A percentile compares a stretch with the other conserved stretches of the same genome.
Conservation (phyloP, 1,140 invertebrate genomes). For the Samia ricini region DNA sequence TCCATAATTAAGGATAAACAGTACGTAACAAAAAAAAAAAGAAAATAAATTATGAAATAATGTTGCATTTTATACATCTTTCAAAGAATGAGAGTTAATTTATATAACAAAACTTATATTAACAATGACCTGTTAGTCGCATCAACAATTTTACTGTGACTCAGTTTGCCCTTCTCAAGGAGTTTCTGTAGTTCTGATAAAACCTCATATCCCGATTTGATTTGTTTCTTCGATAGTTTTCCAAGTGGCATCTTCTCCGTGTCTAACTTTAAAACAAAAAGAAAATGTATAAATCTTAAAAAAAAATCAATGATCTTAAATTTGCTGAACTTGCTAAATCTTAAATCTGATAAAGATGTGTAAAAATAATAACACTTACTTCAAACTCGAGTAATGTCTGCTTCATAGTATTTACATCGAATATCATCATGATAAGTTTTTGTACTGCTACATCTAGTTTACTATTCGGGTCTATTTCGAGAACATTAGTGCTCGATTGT, state of each 20-base stretch:
- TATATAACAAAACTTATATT: neutral
- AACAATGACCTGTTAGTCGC: constrained; percentile 86
- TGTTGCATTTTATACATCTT: too few relatives aligned
- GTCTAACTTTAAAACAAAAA: constrained; percentile 85
- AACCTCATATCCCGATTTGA: constrained; percentile 90
- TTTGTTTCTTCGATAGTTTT: constrained; percentile 95
- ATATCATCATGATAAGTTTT: constrained; percentile 90
- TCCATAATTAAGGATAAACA: too few relatives aligned
- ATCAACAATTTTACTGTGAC: constrained; percentile 84
- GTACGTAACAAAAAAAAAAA: too few relatives aligned
- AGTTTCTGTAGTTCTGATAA: constrained; percentile 87
- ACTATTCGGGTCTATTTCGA: constrained; percentile 78
- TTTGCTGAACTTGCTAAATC: too few relatives aligned
- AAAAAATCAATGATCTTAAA: neutral
- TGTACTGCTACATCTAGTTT: constrained; percentile 88
- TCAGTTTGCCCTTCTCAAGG: constrained; percentile 75
- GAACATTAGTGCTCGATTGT: constrained; percentile 22
- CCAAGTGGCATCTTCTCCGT: constrained; percentile 98
- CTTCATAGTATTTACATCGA: constrained; percentile 96
- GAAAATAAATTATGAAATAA: too few relatives aligned
- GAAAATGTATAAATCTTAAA: constrained; percentile 9
- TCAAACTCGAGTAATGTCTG: constrained; percentile 96
- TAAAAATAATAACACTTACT: constrained; percentile 58
- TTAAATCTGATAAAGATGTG: too few relatives aligned
- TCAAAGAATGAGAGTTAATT: neutral